Evolutionary conservation across 2,797 vertebrate genomes (phyloP), one percentile per base, ranked within the genome.

Genomic region (Alca torda): DNA sequence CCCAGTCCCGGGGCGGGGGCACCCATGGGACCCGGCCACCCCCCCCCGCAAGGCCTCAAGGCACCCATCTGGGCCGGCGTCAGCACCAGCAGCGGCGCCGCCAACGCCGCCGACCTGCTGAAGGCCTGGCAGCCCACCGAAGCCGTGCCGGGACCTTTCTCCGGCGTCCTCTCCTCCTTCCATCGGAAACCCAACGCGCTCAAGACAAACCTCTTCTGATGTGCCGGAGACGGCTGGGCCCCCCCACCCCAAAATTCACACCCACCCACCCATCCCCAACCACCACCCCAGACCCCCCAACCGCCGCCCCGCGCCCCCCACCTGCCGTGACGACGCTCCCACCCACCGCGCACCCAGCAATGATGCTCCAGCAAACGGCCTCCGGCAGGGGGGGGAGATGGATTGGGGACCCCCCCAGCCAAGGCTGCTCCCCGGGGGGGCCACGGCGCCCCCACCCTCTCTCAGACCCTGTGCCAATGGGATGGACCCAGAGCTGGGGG

Each of bases 131-230:
- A 99, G 98, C 99, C 99, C 3, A 98, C 98, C 20, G 99, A 99
- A 95, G 98, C 98, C 82, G 98, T 99, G 96, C 98, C 98, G 0
- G 99, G 99, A 56, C 99, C 99, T 51, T 99, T 99, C 94, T 99
- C 99, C 0, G 99, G 99, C 23, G 99, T 99, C 53, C 98, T 99
- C 86, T 99, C 99, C 90, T 99, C 99, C 78, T 99, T 99, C 97
- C 99, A 99, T 97, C 98, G 99, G 98, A 99, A 99, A 97, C 99
- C 99, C 59, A 99, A 98, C 87, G 67, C 97, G 57, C 98, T 99
- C 95, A 99, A 99, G 97, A 98, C 98, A 23, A 99, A 99, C 94
- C 98, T 99, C 96, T 99, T 99, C 98, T 99, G 99, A 98, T 98
- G 9, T 5, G 63, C 63, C 41, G 9, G 30, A 13, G 8, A 41